These are phyloP conservation scores for Venusia cambrica DNA, from an alignment of 2,888 invertebrate genomes.

Conservation along the genomic window DNA sequence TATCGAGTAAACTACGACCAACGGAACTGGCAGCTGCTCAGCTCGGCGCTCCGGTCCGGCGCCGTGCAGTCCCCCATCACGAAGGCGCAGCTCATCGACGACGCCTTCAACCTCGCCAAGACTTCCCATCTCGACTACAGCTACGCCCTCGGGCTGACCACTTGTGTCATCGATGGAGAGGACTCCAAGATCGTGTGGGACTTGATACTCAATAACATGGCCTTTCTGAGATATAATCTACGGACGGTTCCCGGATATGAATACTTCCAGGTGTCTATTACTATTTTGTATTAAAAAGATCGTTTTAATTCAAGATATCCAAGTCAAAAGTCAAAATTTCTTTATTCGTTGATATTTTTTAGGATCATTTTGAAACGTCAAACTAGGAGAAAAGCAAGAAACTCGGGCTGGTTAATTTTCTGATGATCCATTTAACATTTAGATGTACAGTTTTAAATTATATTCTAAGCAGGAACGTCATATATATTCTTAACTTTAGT, in stretches of 20 bases:
- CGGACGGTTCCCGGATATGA: conserved; percentile 72
- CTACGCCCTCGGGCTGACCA: conserved; percentile 82
- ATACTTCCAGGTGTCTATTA: conserved; percentile 63
- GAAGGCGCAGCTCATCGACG: conserved; percentile 87
- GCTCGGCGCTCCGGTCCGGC: conserved; percentile 71
- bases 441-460: too few species aligned
- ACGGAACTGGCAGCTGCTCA: conserved; percentile 79
- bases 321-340: too few species aligned
- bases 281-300: too few species aligned
- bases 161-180: conserved; percentile 82
- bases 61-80: conserved; percentile 79
- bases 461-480: too few species aligned
- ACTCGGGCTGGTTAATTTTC: too few species aligned
- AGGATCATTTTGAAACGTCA: too few species aligned
- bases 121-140: conserved; percentile 79
- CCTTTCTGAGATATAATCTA: conserved; percentile 70
- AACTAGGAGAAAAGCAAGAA: too few species aligned
- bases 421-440: too few species aligned
- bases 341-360: too few species aligned
- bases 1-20: conserved; percentile 83
- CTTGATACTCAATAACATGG: conserved; percentile 79
- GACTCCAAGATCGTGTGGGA: conserved; percentile 86
- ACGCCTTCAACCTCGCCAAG: conserved; percentile 85
- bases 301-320: too few species aligned
- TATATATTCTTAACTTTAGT: too few species aligned